Conservation (phyloP, 2,797 vertebrate species). For the Pangasius krempfi region DNA sequence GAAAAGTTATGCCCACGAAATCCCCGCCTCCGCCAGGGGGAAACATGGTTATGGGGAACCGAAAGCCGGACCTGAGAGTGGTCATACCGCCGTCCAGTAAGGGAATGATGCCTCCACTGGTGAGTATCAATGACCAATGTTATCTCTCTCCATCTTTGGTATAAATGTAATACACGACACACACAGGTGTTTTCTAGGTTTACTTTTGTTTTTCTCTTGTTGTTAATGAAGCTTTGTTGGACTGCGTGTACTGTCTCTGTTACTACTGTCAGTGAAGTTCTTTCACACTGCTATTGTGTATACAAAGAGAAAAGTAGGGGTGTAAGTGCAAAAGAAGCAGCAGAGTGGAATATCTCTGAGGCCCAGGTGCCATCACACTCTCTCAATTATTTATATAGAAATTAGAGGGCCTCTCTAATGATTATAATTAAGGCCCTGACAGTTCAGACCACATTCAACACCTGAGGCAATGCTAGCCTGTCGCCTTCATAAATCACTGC, state of each 20-base stretch:
- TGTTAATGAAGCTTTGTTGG: background rate
- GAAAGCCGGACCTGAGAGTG: constrained; percentile 96
- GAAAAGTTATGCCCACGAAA: constrained; percentile 96
- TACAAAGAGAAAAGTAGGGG: background rate
- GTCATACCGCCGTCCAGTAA: constrained; percentile 98
- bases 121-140: constrained; percentile 71
- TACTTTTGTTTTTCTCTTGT: background rate
- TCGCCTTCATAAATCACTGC: constrained; percentile 63
- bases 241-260: background rate
- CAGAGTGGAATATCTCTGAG: constrained; percentile 34
- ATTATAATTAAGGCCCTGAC: constrained; percentile 68
- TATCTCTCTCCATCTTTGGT: background rate
- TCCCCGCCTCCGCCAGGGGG: constrained; percentile 94
- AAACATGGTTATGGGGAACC: constrained; percentile 88
- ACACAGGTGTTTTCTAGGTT: background rate
- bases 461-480: constrained; percentile 63
- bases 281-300: background rate
- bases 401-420: constrained; percentile 65
- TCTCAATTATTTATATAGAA: constrained; percentile 69
- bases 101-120: constrained; percentile 97
- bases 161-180: background rate
- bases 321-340: constrained; percentile 48
- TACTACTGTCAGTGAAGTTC: background rate
- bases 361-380: constrained; percentile 63
- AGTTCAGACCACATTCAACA: constrained; percentile 63